Base-by-base conservation (phyloP, 1,140 invertebrate species). In the Drosophila nebulosa region DNA sequence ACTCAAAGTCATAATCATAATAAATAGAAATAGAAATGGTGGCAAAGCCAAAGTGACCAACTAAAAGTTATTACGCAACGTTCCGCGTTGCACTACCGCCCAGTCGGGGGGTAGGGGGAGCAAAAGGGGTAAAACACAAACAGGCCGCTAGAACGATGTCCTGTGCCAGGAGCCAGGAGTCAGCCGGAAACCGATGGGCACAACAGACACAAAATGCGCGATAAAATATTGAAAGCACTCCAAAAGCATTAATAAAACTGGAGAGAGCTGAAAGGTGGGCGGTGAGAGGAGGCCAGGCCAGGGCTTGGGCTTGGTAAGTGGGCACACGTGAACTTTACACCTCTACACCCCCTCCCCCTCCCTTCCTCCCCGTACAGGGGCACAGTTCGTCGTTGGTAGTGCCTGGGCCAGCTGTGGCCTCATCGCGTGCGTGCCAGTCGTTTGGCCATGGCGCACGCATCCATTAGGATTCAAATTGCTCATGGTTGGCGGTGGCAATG, bases 151-250 rank as follows among this genome's bases (percentile, higher is more conserved):
- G 77, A 80, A 46, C 39, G 16, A 1, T 74, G 69, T 64, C 52
- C 71, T 69, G 72, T 21, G 16, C 73, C 57, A 58, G 64, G 60
- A 68, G 55, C 27, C 27, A 58, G 64, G 60, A 68, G 55, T 9
- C 27, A 30, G 27, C 36, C 61, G 42, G 62, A 52, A 52, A 53
- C 42, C 64, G 63, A 61, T 61, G 64, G 64, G 56, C 72, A 75
- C 72, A 80, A 80, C 69, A 76, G 78, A 18, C 52, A 55, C 69
- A 64, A 69, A 81, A 81, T 67, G 79, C 64, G 70, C 83, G 81
- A 86, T 86, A 86, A 86, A 86, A 88, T 74, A 86, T 86, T 88
- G 83, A 86, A 86, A 86, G 83, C 83, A 86, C 83, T 86, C 83
- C 78, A 86, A 86, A 88, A 71, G 81, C 81, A 86, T 86, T 86